A percentile compares a stretch with the other conserved stretches of the same genome.
Evolutionary conservation across 2,888 invertebrate species (phyloP).

Genomic region (Cantharis rufa): DNA sequence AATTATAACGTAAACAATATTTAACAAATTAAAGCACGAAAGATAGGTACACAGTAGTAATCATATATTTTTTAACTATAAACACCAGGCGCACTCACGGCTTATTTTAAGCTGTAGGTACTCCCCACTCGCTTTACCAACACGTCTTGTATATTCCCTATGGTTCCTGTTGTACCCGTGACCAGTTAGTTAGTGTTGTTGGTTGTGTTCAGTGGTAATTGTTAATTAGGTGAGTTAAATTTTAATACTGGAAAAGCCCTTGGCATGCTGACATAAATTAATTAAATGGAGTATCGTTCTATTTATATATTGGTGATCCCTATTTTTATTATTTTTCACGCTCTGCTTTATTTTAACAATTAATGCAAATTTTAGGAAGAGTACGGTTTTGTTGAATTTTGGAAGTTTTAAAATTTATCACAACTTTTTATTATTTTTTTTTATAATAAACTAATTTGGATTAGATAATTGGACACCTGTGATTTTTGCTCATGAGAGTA

Average conservation of each 20-base stretch:
- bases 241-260: neutral
- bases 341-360: neutral
- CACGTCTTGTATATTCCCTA: slow-evolving; percentile 17
- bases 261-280: neutral
- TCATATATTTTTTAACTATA: slow-evolving; percentile 7
- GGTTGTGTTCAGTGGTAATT: neutral
- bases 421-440: neutral
- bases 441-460: neutral
- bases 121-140: slow-evolving; percentile 34
- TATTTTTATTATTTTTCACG: neutral
- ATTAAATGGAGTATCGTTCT: neutral
- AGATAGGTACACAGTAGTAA: neutral
- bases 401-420: neutral
- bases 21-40: neutral
- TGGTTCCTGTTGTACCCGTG: slow-evolving; percentile 13
- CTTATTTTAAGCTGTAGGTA: slow-evolving; percentile 45
- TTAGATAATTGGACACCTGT: neutral
- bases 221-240: neutral
- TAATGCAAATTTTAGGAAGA: neutral
- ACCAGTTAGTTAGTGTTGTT: neutral
- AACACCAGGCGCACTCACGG: slow-evolving; percentile 40
- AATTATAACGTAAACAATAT: neutral
- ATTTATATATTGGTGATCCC: neutral
- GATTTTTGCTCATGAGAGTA: neutral
- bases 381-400: neutral